phyloP scores from a whole-genome alignment of 2,888 invertebrate species.

The Dusona sp. region DNA sequence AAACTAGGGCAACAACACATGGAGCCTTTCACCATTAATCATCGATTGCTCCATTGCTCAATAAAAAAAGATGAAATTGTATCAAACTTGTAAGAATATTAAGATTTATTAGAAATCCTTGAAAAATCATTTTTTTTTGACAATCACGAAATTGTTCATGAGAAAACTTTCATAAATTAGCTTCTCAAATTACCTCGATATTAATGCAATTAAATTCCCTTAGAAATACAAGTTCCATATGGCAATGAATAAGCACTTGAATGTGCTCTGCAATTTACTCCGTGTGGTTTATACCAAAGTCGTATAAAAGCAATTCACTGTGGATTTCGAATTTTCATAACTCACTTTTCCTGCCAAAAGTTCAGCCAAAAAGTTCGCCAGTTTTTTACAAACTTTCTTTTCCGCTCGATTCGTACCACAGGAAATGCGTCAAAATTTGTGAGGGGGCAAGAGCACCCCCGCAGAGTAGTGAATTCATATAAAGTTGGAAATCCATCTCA shows the following conservation, averaged over 20 bases:
- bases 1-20: background rate
- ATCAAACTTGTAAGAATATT: background rate
- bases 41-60: background rate
- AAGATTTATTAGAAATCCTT: background rate
- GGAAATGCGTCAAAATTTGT: background rate
- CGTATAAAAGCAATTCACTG: constrained; percentile 10
- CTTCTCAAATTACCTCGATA: too few relatives aligned
- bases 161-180: too few relatives aligned
- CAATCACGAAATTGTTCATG: too few relatives aligned
- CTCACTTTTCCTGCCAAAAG: background rate
- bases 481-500: background rate
- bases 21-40: background rate
- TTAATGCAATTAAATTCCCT: background rate
- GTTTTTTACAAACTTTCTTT: background rate
- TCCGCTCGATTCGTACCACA: background rate
- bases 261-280: background rate
- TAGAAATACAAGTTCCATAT: background rate
- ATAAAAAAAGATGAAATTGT: background rate
- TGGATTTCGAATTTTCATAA: background rate
- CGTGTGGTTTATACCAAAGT: background rate
- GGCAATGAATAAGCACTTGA: background rate
- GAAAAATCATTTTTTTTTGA: background rate
- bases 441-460: background rate
- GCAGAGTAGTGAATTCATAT: background rate
- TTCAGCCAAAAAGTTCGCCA: background rate